Evolutionary conservation across 2,888 invertebrate species (phyloP).

Genomic region (Xanthorhoe designata): DNA sequence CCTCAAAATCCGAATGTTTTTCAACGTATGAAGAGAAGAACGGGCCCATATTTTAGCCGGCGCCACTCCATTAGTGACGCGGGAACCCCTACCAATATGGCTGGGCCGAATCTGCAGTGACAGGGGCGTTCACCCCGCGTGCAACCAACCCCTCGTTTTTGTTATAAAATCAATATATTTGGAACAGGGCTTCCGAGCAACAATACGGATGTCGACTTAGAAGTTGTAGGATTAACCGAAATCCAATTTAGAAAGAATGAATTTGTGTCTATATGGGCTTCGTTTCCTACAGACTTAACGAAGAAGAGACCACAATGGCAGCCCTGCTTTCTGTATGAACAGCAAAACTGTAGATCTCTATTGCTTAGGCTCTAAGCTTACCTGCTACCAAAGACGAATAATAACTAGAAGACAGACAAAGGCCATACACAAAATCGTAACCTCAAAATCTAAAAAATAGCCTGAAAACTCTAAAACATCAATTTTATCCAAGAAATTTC

Average conservation of each 20-base stretch:
- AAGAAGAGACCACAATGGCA: conserved; percentile 12
- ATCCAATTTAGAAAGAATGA: conserved; percentile 40
- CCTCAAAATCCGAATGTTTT: conserved; percentile 68
- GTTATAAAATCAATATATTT: conserved; percentile 85
- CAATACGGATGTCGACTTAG: conserved; percentile 52
- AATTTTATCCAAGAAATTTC: too few relatives aligned
- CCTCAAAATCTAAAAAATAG: too few relatives aligned
- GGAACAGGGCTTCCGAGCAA: conserved; percentile 66
- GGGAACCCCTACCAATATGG: conserved; percentile 78
- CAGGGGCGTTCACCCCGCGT: conserved; percentile 81
- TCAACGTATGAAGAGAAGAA: conserved; percentile 71
- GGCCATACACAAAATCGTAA: too few relatives aligned
- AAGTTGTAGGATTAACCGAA: conserved; percentile 43
- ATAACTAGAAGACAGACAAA: too few relatives aligned
- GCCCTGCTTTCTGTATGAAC: conserved; percentile 1
- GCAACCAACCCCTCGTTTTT: conserved; percentile 83
- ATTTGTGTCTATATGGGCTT: conserved; percentile 26
- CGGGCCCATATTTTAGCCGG: conserved; percentile 79
- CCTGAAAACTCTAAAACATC: too few relatives aligned
- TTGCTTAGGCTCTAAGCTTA: too few relatives aligned
- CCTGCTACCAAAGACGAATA: too few relatives aligned
- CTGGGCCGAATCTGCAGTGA: conserved; percentile 81
- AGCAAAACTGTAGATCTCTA: conserved; percentile 4
- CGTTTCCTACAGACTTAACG: conserved; percentile 26
- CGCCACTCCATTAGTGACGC: conserved; percentile 80